phyloP scores from a whole-genome alignment of 1,140 invertebrate species.

The Drosophila arizonae region DNA sequence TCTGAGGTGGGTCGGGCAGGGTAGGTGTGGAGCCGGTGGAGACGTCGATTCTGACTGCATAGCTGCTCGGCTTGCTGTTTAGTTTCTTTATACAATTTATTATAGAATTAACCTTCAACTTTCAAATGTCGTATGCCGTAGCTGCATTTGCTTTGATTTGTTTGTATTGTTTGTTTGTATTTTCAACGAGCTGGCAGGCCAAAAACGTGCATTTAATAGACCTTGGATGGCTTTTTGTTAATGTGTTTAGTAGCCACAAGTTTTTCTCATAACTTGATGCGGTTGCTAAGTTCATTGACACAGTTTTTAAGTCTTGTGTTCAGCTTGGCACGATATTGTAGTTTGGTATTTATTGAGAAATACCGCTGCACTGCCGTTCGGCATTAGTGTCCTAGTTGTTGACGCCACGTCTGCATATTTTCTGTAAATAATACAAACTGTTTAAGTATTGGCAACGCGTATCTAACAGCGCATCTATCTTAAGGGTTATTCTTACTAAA shows the following conservation, averaged over 20 bases:
- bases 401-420: too few species aligned
- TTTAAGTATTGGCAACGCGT: too few species aligned
- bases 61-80: constrained; percentile 25
- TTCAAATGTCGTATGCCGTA: constrained; percentile 64
- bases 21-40: constrained; percentile 9
- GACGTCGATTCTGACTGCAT: constrained; percentile 33
- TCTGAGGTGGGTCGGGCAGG: constrained; percentile 8
- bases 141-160: constrained; percentile 19
- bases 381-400: not conserved
- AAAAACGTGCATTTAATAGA: constrained; percentile 67
- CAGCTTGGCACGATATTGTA: constrained; percentile 13
- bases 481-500: not conserved
- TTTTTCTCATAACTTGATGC: constrained; percentile 54
- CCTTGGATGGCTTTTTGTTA: constrained; percentile 47
- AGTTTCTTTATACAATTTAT: constrained; percentile 56
- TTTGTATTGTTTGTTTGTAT: constrained; percentile 27
- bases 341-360: constrained; percentile 1
- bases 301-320: constrained; percentile 56
- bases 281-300: constrained; percentile 65
- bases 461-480: not conserved
- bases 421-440: too few species aligned
- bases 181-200: constrained; percentile 23
- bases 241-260: constrained; percentile 1
- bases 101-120: constrained; percentile 74
- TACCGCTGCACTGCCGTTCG: not conserved